Evolutionary conservation across 2,113 vertebrate species (phyloP).

Genomic region (Phalacrocorax aristotelis): DNA sequence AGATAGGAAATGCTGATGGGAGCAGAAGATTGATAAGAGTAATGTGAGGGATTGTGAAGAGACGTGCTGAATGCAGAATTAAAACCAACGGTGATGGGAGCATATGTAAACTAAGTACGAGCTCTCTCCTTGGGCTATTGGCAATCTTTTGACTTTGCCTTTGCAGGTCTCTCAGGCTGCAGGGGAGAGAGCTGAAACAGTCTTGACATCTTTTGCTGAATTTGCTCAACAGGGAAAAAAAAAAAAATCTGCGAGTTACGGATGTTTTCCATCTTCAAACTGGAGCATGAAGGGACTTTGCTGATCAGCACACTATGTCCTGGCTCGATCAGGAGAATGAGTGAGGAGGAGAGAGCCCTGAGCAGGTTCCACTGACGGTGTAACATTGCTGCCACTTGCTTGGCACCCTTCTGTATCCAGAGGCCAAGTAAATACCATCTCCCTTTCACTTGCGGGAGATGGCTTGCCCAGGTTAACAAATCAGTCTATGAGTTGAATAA

Average conservation of each 20-base stretch:
- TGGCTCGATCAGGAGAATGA: neutral
- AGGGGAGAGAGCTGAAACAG: neutral
- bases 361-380: neutral
- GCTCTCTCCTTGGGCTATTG: neutral
- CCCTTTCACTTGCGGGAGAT: neutral
- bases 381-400: neutral
- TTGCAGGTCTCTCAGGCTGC: neutral
- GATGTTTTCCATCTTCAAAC: neutral
- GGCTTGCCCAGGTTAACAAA: neutral
- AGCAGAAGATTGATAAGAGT: neutral
- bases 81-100: neutral
- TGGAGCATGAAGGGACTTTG: neutral
- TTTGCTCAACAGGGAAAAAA: no score
- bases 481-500: neutral
- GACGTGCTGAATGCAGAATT: neutral
- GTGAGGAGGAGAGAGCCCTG: neutral
- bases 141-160: neutral
- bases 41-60: neutral
- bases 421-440: neutral
- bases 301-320: neutral
- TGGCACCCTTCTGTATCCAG: neutral
- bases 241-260: neutral
- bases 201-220: no score
- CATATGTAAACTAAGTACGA: neutral
- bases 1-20: neutral